These are phyloP conservation scores for Tetragonisca angustula DNA, from an alignment of 2,888 invertebrate genomes.

Conservation along the genomic window DNA sequence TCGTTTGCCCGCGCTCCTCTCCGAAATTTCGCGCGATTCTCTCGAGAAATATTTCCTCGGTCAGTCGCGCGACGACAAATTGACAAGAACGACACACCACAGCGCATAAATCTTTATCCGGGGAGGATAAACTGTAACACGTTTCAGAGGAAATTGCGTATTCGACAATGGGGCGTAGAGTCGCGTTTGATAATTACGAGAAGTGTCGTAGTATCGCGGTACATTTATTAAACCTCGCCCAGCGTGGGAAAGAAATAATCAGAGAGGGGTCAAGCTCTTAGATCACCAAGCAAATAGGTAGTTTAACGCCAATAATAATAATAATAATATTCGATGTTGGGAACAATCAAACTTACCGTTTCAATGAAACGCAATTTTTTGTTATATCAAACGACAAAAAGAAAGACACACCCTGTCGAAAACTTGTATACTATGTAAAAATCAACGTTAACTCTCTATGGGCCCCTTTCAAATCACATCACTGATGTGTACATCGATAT, in stretches of 20 bases:
- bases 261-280: slow-evolving; percentile 55
- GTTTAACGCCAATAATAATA: slow-evolving; percentile 11
- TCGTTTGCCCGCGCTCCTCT: too few species aligned
- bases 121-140: slow-evolving; percentile 11
- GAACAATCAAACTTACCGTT: neutral
- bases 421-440: too few species aligned
- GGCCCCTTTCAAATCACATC: too few species aligned
- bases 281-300: slow-evolving; percentile 53
- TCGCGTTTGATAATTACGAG: slow-evolving; percentile 63
- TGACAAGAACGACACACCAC: neutral
- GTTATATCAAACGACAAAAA: neutral
- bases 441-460: too few species aligned
- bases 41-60: neutral
- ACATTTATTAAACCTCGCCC: slow-evolving; percentile 67
- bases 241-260: slow-evolving; percentile 58
- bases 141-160: slow-evolving; percentile 45
- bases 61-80: neutral
- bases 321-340: neutral
- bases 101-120: slow-evolving; percentile 6
- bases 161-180: slow-evolving; percentile 59
- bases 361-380: neutral
- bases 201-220: slow-evolving; percentile 52
- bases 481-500: too few species aligned
- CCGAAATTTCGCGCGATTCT: neutral
- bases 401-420: too few species aligned